Base-by-base conservation (phyloP, 2,797 vertebrate genomes). In the Pelodytes ibericus region DNA sequence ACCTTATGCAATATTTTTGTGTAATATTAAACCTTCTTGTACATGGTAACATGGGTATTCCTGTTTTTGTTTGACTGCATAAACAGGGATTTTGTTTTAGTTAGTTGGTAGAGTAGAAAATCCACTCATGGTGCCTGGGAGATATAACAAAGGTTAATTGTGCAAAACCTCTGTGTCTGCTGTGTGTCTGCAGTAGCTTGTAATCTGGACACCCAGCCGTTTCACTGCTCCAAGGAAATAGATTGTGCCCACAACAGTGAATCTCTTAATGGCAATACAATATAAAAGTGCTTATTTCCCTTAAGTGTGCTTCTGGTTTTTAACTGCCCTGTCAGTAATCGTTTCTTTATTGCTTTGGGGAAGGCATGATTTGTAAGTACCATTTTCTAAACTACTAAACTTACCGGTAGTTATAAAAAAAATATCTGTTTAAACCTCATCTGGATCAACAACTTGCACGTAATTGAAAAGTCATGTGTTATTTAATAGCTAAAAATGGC, bases 71-170 rank as follows among this genome's bases (percentile, higher is more conserved):
- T n/a, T 72, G 75, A 73, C 68, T 61, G 36, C 11, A 61, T 68
- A 60, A 72, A 56, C 41, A 78, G 61, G 25, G 41, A 61, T 72
- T 73, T 73, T 33, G 3, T 65, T 44, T 63, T 56, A 69, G 73
- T 60, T 22, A 29, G n/a, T 69, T 56, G 71, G n/a, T 69, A 63
- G 49, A 74, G 33, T 69, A 63, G 64, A 69, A 56, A 39, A 62
- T 36, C 47, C 20, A 57, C 71, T 73, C 71, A 58, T 73, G 71
- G 57, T 68, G 77, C 64, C 77, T 62, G 58, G 27, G 59, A 74
- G 71, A 69, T 68, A 69, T 56, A 78, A 73, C 70, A 73, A 68
- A 79, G 70, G 76, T 79, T 79, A 73, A 73, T 73, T 79, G 76
- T 72, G 53, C 53, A 51, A 67, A 78, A 72, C 69, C 75, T 72